These are phyloP conservation scores for Scolanthus callimorphus DNA, from an alignment of 92 coral and sea anemone species.

Conservation along the genomic window DNA sequence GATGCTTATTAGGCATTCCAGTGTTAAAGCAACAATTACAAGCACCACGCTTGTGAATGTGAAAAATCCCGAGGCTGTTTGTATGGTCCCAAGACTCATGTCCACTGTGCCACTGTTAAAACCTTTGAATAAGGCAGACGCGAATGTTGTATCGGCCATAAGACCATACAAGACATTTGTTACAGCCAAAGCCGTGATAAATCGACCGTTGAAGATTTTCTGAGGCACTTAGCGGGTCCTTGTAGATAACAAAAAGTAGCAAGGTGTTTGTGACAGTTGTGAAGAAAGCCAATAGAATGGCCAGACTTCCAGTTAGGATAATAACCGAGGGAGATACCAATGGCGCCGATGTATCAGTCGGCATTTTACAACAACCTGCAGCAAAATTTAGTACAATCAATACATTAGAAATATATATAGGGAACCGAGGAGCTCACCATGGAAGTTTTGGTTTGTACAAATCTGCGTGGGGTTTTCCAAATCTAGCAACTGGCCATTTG, in stretches of 20 bases:
- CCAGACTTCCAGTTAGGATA: neutral
- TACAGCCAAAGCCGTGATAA: slow-evolving; percentile 13
- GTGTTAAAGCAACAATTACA: slow-evolving; percentile 1
- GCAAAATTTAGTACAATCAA: neutral
- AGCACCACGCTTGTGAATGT: slow-evolving; percentile 3
- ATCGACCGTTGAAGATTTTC: slow-evolving; percentile 25
- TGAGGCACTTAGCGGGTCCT: slow-evolving; percentile 25
- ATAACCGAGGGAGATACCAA: neutral
- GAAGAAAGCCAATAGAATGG: neutral
- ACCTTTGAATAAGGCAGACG: slow-evolving; percentile 14
- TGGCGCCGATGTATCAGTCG: no score
- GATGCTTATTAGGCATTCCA: neutral
- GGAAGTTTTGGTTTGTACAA: neutral
- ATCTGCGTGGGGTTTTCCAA: neutral
- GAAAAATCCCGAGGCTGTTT: neutral
- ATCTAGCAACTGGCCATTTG: no score
- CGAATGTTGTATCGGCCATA: slow-evolving; percentile 20
- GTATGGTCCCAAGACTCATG: slow-evolving; percentile 1
- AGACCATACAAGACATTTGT: slow-evolving; percentile 21
- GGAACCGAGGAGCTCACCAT: neutral
- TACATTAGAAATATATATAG: neutral
- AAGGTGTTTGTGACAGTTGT: slow-evolving; percentile 11
- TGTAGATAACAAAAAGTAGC: slow-evolving; percentile 16
- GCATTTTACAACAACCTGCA: no score
- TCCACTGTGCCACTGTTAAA: slow-evolving; percentile 2